A percentile compares a stretch with the other conserved stretches of the same genome.
Evolutionary conservation across 2,888 invertebrate genomes (phyloP).

Genomic region (Gerosis bhagava): DNA sequence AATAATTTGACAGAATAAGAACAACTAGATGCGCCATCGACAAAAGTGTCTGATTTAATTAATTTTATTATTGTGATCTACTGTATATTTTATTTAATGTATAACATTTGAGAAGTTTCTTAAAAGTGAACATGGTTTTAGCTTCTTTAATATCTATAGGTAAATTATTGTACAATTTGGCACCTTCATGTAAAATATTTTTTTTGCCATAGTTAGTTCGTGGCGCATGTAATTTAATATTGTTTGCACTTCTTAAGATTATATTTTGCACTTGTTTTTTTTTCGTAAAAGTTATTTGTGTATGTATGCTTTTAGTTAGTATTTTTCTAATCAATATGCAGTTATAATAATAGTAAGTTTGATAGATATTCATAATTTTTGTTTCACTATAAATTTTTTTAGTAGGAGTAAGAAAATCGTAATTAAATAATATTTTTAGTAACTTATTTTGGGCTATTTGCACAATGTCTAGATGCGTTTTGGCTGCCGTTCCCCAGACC

Average conservation of each 20-base stretch:
- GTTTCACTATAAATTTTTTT: background rate
- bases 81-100: too few relatives aligned
- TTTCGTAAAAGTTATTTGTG: slow-evolving; percentile 2
- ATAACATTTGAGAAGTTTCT: too few relatives aligned
- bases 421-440: background rate
- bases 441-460: slow-evolving; percentile 7
- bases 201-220: slow-evolving; percentile 2
- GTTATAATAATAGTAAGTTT: background rate
- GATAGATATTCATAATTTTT: background rate
- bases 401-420: slow-evolving; percentile 1
- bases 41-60: too few relatives aligned
- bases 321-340: slow-evolving; percentile 7
- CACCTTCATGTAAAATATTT: background rate
- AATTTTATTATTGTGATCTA: too few relatives aligned
- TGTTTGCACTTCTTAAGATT: slow-evolving; percentile 2
- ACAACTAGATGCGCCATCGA: too few relatives aligned
- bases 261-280: slow-evolving; percentile 1
- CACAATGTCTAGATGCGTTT: background rate
- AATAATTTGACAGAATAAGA: too few relatives aligned
- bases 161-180: background rate
- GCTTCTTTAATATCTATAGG: slow-evolving; percentile 1
- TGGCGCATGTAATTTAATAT: background rate
- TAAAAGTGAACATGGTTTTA: background rate
- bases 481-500: slow-evolving; percentile 1
- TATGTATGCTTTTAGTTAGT: background rate